Conservation (phyloP, 2,888 invertebrate species). For the Parochlus steinenii region DNA sequence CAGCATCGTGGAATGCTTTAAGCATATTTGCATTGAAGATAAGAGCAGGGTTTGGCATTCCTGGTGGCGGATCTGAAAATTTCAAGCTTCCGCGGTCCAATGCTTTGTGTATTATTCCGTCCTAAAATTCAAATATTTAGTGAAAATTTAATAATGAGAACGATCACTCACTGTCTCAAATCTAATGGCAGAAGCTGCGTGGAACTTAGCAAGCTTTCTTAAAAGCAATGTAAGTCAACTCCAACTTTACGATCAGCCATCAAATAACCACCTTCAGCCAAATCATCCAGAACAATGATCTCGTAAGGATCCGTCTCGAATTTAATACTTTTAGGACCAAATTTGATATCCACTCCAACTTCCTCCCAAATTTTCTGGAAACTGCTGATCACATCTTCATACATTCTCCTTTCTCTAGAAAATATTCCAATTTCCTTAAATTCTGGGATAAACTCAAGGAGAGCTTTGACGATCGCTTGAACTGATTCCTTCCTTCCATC, state of each 20-base stretch:
- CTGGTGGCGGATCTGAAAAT: not conserved
- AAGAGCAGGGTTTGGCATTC: not conserved
- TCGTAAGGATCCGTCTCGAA: conserved; percentile 6
- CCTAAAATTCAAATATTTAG: not conserved
- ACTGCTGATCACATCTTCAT: conserved; percentile 1
- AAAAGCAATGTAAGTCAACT: conserved; percentile 2
- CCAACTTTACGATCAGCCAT: conserved; percentile 10
- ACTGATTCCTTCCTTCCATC: not conserved
- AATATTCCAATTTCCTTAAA: conserved; percentile 6
- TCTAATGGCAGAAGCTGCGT: not conserved
- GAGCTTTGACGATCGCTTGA: conserved; percentile 5
- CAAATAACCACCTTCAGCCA: not conserved
- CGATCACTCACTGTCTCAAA: not conserved
- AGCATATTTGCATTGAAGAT: not conserved
- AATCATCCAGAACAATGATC: conserved; percentile 10
- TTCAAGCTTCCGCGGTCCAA: conserved; percentile 4
- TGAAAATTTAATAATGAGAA: not conserved
- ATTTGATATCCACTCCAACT: conserved; percentile 1
- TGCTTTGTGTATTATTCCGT: not conserved
- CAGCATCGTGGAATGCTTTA: not conserved
- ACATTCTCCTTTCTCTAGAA: conserved; percentile 4
- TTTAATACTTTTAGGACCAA: conserved; percentile 3
- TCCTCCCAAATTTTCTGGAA: conserved; percentile 10
- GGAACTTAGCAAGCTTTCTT: conserved; percentile 1
- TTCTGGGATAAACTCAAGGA: not conserved